Evolutionary conservation across 2,888 invertebrate species (phyloP), one percentile per base, ranked within the genome.

Genomic region (Synanthedon formicaeformis): DNA sequence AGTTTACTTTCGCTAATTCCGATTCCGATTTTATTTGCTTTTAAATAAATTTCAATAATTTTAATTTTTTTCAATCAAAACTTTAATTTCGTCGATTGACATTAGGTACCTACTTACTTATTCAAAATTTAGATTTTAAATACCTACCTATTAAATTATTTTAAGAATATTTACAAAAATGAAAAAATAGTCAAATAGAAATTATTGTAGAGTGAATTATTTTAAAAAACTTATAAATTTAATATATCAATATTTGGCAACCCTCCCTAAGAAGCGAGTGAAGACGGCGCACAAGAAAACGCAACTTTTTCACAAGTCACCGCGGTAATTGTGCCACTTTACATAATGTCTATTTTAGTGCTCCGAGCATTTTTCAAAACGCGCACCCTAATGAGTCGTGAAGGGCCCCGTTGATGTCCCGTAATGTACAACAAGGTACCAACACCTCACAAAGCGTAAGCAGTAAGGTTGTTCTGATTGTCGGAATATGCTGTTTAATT

Each of bases 261-360:
- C 62, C 62, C 59, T 56, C 62, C 62, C 59, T 56, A 54, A 52
- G 50, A 50, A 10, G 13, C 41, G 14, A 45, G 13, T 12, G 34
- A 40, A 27, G 50, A 50, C n/a, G 50, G 50, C 23, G 27, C 55
- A 59, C 63, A 65, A 56, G 57, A 53, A 58, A 63, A 60, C 64
- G 62, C 59, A 66, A 73, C 71, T 75, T 78, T 75, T 71, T 65
- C 72, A 60, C 78, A 68, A 78, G 80, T 80, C 79, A 78, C 75
- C 67, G 66, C 73, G 66, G 79, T 83, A 81, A 85, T 85, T 82
- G 84, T 75, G 73, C 65, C 82, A 85, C 85, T 87, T 82, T 81
- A 75, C 83, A 82, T 86, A 86, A 86, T 85, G 86, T 84, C 78
- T 85, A 83, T 84, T 85, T 84, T 80, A 85, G 83, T 84, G 72